Base-by-base conservation (phyloP, 2,113 vertebrate genomes). In the Camelus dromedarius region DNA sequence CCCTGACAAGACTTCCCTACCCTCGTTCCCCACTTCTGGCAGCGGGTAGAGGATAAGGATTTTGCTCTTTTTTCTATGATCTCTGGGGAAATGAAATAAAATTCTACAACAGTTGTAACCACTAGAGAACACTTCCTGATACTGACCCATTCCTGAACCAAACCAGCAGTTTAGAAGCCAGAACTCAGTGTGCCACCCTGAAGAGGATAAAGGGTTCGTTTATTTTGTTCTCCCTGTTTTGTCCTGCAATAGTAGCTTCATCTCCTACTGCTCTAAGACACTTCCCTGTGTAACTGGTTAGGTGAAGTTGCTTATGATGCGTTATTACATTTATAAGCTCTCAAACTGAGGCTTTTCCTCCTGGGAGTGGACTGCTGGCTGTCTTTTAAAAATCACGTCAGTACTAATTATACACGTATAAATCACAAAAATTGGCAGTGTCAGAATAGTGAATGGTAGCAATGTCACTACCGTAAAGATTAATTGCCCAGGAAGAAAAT, bases 321-420 rank as follows among this genome's bases (percentile, higher is more conserved):
- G 22, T 82, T 91, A 42, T 50, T 62, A 8, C 5, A 60, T 14
- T 81, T 54, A 35, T 13, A 91, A 91, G 18, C 3, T 83, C 56
- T 96, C 64, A 72, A 60, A 89, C 22, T n/a, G 35, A 96, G 5
- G 42, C 26, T 82, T 76, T 89, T 81, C 35, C 24, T 93, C 35
- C 42, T 79, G 3, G 15, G 67, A 93, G 3, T 94, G 4, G n/a
- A 95, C 30, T 75, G 18, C 9, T 19, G 7, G 2, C n/a, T 79
- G 15, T 72, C 75, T 60, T 72, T 80, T 67, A 54, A 82, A 84
- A 95, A 86, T 91, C 15, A 76, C 42, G 56, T 87, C 10, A 26
- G 4, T 83, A 38, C 16, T 72, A 72, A 66, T 72, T 67, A n/a
- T n/a, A 20, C 66, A 28, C 80, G 64, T 60, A 62, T 52, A 22